A percentile compares a stretch with the other conserved stretches of the same genome.
Conservation (phyloP, 2,797 vertebrate species). For the Cebuella pygmaea region DNA sequence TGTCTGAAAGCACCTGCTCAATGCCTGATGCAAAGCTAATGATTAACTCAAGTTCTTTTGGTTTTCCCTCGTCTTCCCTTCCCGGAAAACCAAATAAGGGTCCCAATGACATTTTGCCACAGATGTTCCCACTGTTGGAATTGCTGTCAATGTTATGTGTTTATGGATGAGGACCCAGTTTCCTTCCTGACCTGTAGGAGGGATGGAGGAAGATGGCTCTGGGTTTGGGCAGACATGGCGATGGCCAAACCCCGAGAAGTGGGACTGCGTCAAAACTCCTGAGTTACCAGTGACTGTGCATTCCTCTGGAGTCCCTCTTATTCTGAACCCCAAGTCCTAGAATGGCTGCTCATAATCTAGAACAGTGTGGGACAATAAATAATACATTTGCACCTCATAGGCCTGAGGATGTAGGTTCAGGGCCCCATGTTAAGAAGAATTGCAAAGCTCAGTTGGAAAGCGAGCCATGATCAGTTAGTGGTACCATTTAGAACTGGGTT, state of each 20-base stretch:
- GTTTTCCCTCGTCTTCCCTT: not conserved
- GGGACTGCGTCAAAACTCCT: not conserved
- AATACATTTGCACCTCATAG: not conserved
- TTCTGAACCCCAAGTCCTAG: not conserved
- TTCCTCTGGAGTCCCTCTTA: not conserved
- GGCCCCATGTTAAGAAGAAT: not conserved
- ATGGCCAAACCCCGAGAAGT: not conserved
- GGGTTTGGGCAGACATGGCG: fast-evolving
- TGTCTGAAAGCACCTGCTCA: not conserved
- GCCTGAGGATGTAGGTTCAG: not conserved
- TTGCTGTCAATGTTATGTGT: fast-evolving
- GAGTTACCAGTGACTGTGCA: not conserved
- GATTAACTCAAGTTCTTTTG: too few species aligned
- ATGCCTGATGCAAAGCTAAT: not conserved
- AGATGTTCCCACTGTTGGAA: not conserved
- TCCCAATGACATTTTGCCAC: too few species aligned
- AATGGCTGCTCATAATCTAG: not conserved
- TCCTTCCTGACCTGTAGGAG: not conserved
- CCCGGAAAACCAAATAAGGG: not conserved
- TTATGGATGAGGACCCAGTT: too few species aligned
- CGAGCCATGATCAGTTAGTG: not conserved
- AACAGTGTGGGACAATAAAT: not conserved
- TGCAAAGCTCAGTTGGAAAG: not conserved
- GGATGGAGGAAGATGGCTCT: fast-evolving
- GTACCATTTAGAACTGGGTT: not conserved